Evolutionary conservation across 2,888 invertebrate species (phyloP).

Genomic region (Steinernema scapterisci): DNA sequence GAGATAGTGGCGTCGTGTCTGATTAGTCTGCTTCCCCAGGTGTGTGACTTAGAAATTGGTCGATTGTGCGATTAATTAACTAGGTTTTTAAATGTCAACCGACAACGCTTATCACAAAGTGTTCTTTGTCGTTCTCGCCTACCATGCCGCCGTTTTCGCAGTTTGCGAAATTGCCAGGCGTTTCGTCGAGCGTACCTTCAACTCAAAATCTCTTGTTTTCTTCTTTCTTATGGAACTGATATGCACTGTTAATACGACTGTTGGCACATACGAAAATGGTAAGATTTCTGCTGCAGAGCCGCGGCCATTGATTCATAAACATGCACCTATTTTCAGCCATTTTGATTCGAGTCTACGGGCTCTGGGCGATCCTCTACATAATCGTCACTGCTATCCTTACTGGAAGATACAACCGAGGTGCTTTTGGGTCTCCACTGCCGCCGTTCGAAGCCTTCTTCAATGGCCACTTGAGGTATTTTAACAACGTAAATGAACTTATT

Average conservation of each 20-base stretch:
- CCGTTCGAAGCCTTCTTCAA: constrained; percentile 22
- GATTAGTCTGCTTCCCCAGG: no score
- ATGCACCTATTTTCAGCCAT: constrained; percentile 3
- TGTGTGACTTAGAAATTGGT: no score
- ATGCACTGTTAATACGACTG: background rate
- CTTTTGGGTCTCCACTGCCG: constrained; percentile 11
- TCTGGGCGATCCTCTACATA: constrained; percentile 21
- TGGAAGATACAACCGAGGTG: constrained; percentile 7
- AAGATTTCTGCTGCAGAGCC: background rate
- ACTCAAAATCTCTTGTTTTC: background rate
- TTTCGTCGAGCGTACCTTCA: background rate
- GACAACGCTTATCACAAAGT: background rate
- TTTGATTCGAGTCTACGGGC: background rate
- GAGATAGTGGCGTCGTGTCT: no score
- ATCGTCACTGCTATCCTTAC: background rate
- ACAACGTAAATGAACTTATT: background rate
- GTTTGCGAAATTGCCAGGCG: constrained; percentile 1
- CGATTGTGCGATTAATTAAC: no score
- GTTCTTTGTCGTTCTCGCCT: background rate
- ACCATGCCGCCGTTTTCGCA: constrained; percentile 4
- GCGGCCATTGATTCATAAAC: background rate
- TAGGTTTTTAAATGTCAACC: background rate
- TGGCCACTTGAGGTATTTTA: background rate
- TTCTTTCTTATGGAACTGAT: constrained; percentile 11
- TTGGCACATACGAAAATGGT: constrained; percentile 8